Percentiles rank a stretch among this genome's conserved stretches.
These are phyloP conservation scores for Chorisops tibialis DNA, from an alignment of 2,888 invertebrate genomes.

Conservation along the genomic window DNA sequence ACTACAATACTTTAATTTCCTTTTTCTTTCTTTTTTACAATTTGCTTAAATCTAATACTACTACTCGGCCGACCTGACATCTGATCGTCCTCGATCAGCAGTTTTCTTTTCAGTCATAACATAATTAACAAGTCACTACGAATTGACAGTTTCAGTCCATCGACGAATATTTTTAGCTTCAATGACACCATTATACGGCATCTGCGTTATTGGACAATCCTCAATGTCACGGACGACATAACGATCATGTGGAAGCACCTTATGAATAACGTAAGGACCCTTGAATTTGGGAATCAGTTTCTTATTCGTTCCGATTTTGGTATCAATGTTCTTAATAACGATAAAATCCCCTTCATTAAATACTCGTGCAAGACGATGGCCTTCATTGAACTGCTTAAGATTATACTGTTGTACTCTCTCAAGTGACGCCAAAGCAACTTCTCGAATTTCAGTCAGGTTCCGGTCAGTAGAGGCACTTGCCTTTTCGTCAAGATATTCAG, in stretches of 20 bases:
- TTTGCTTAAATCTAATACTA: too few relatives aligned
- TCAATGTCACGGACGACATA: constrained; percentile 34
- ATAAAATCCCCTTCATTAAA: constrained; percentile 35
- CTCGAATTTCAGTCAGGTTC: constrained; percentile 13
- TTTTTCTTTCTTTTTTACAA: too few relatives aligned
- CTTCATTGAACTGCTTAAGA: constrained; percentile 36
- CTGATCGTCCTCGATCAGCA: too few relatives aligned
- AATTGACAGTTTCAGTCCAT: too few relatives aligned
- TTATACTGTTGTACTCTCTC: constrained; percentile 35
- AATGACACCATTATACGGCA: background rate
- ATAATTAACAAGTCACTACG: too few relatives aligned
- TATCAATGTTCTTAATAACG: constrained; percentile 34
- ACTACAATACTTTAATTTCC: too few relatives aligned
- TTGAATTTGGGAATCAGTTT: constrained; percentile 36
- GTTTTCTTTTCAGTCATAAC: too few relatives aligned
- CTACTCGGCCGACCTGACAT: too few relatives aligned
- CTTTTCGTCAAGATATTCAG: constrained; percentile 31
- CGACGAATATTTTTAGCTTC: background rate
- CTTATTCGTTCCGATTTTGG: constrained; percentile 34
- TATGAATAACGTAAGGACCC: constrained; percentile 34
- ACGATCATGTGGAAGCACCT: constrained; percentile 32
- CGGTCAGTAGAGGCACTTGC: too few relatives aligned
- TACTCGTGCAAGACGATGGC: constrained; percentile 33
- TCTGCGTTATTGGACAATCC: constrained; percentile 34
- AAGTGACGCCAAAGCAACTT: constrained; percentile 27